Evolutionary conservation across 2,797 vertebrate genomes (phyloP).

Genomic region (Poecilia gillii): DNA sequence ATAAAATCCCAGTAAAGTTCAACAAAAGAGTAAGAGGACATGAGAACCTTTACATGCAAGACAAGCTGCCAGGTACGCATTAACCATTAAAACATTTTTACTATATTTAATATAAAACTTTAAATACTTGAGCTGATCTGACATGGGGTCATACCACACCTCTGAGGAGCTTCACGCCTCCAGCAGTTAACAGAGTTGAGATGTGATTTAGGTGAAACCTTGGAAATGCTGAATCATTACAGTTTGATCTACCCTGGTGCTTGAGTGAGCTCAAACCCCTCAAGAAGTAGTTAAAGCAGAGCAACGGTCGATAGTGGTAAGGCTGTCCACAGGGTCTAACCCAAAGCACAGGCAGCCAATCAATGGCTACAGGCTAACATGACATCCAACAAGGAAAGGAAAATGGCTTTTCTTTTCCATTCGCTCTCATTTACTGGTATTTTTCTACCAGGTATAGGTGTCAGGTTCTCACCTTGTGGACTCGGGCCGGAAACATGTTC

Average conservation of each 20-base stretch:
- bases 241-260: constrained; percentile 26
- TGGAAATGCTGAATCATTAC: constrained; percentile 22
- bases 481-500: background rate
- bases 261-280: constrained; percentile 12
- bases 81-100: background rate
- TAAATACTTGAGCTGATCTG: constrained; percentile 2
- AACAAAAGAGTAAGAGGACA: background rate
- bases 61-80: background rate
- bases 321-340: constrained; percentile 13
- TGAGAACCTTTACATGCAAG: background rate
- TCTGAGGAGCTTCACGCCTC: background rate
- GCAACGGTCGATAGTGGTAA: constrained; percentile 9
- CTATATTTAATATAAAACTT: background rate
- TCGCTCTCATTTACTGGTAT: background rate
- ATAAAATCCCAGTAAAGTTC: background rate
- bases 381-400: background rate
- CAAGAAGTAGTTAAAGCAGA: constrained; percentile 12
- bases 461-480: background rate
- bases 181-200: background rate
- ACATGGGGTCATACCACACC: background rate
- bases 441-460: background rate
- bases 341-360: constrained; percentile 15
- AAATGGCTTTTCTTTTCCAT: constrained; percentile 1
- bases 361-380: constrained; percentile 13
- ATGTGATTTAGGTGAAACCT: constrained; percentile 21